A percentile compares a stretch with the other conserved stretches of the same genome.
These are phyloP conservation scores for Dinomys branickii DNA, from an alignment of 2,113 vertebrate species.

Conservation along the genomic window DNA sequence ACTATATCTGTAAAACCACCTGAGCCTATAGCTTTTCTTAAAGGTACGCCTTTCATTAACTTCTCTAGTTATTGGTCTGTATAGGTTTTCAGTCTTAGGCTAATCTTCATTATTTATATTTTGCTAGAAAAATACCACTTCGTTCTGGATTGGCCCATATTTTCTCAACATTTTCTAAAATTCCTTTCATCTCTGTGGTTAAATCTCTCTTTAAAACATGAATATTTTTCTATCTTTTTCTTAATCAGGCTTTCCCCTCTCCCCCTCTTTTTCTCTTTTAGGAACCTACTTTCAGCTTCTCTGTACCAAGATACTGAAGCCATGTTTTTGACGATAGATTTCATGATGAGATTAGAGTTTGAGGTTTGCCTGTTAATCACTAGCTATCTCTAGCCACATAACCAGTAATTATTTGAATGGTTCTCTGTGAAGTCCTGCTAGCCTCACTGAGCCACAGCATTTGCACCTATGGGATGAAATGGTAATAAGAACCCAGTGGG, in stretches of 20 bases:
- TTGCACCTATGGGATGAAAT: slow-evolving; percentile 17
- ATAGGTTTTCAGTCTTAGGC: slow-evolving; percentile 26
- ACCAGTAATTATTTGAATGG: not conserved
- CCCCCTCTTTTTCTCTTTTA: not conserved
- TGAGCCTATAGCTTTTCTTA: not conserved
- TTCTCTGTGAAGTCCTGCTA: not conserved
- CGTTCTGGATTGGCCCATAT: not conserved
- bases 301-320: not conserved
- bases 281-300: not conserved
- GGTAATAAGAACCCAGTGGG: not conserved
- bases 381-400: not conserved
- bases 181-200: not conserved
- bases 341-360: not conserved
- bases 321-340: not conserved
- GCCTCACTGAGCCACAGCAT: not conserved
- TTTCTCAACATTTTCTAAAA: not conserved
- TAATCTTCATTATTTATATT: slow-evolving; percentile 38
- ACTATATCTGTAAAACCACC: not conserved
- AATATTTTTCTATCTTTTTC: not conserved
- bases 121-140: slow-evolving; percentile 37
- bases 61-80: not conserved
- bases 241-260: not conserved
- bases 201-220: not conserved
- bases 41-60: slow-evolving; percentile 6
- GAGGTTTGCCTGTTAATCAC: not conserved